Percentiles rank a stretch among this genome's conserved stretches.
Evolutionary conservation across 2,797 vertebrate genomes (phyloP).

Genomic region (Acipenser oxyrinchus): DNA sequence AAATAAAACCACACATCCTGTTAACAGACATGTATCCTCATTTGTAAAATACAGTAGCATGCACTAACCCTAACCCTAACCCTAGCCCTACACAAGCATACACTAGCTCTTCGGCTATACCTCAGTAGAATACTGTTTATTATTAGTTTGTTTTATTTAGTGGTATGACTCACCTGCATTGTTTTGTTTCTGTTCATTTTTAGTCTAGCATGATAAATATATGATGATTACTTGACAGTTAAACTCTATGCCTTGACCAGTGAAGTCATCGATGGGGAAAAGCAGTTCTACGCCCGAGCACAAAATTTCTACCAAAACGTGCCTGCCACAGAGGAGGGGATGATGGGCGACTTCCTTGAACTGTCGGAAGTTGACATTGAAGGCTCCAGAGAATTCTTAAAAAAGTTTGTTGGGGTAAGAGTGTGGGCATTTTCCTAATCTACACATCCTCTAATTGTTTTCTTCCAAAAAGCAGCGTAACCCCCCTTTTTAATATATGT

Average conservation of each 20-base stretch:
- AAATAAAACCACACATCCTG: too few species aligned
- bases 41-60: too few species aligned
- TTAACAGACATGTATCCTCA: too few species aligned
- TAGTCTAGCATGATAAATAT: neutral
- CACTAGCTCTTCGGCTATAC: too few species aligned
- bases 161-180: neutral
- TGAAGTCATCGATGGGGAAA: conserved; percentile 86
- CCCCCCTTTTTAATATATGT: too few species aligned
- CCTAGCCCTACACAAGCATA: too few species aligned
- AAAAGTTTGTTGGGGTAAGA: conserved; percentile 85
- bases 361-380: conserved; percentile 78
- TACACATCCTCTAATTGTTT: neutral
- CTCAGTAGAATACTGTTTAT: too few species aligned
- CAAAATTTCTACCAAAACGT: conserved; percentile 86
- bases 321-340: conserved; percentile 84
- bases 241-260: conserved; percentile 89
- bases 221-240: conserved; percentile 56
- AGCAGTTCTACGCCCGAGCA: conserved; percentile 90
- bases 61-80: too few species aligned
- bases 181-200: neutral
- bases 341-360: conserved; percentile 92
- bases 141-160: too few species aligned
- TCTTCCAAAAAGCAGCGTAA: too few species aligned
- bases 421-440: neutral
- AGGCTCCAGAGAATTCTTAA: conserved; percentile 77